phyloP scores from a whole-genome alignment of 2,888 invertebrate genomes.

The Anodontia alba region DNA sequence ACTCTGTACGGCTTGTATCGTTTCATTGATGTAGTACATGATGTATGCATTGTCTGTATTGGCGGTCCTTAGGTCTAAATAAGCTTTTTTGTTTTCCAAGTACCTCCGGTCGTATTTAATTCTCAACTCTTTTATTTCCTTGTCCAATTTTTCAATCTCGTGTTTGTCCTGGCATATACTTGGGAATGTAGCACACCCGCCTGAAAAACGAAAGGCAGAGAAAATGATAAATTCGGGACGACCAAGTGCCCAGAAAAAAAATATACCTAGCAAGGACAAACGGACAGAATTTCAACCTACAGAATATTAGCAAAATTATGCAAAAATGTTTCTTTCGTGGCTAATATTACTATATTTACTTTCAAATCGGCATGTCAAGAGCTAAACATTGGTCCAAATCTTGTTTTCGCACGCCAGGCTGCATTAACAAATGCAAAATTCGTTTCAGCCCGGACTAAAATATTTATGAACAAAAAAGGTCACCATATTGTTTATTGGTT shows the following conservation, averaged over 20 bases:
- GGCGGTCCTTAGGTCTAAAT: background rate
- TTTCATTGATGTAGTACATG: constrained; percentile 3
- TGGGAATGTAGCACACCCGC: background rate
- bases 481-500: no score
- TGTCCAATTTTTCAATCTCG: background rate
- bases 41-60: constrained; percentile 5
- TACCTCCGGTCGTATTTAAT: background rate
- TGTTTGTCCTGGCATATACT: background rate
- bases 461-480: no score
- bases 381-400: no score
- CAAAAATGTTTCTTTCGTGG: background rate
- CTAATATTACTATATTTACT: no score
- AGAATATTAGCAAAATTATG: no score
- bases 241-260: no score
- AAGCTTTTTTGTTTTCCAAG: background rate
- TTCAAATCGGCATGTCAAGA: no score
- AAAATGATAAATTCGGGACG: background rate
- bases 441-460: no score
- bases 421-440: no score
- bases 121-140: background rate
- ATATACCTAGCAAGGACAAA: no score
- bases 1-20: background rate
- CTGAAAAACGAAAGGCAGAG: background rate
- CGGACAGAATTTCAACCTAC: no score
- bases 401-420: no score